phyloP scores from a whole-genome alignment of 1,140 invertebrate genomes.

The Drosophila littoralis region DNA sequence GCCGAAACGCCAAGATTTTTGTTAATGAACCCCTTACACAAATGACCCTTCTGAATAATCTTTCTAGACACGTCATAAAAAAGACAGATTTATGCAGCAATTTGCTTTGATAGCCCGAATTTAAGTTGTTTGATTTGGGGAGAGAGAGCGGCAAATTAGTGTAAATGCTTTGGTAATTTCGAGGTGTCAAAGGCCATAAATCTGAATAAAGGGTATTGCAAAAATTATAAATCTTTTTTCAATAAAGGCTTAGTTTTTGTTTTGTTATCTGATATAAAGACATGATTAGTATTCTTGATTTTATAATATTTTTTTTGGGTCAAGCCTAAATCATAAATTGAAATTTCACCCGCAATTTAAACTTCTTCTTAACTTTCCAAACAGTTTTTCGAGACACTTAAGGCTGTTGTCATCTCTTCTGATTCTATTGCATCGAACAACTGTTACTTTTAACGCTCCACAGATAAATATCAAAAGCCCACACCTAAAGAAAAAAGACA shows the following conservation, averaged over 20 bases:
- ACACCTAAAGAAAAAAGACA: constrained; percentile 2
- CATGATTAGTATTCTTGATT: background rate
- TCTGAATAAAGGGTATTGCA: constrained; percentile 29
- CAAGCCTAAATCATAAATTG: background rate
- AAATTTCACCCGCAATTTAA: constrained; percentile 21
- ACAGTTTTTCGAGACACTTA: constrained; percentile 15
- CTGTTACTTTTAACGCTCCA: constrained; percentile 22
- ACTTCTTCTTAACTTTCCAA: constrained; percentile 36
- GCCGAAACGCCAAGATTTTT: constrained; percentile 10
- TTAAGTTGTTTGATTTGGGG: constrained; percentile 12
- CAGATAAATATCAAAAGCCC: constrained; percentile 6
- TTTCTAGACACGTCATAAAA: constrained; percentile 22
- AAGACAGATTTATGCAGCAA: constrained; percentile 55
- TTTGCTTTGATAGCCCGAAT: constrained; percentile 30
- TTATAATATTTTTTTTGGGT: constrained; percentile 17
- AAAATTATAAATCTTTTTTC: constrained; percentile 28
- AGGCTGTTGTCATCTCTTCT: background rate
- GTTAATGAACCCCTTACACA: constrained; percentile 40
- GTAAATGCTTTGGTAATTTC: constrained; percentile 18
- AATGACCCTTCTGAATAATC: constrained; percentile 57
- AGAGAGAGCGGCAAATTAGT: constrained; percentile 31
- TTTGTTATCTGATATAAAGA: constrained; percentile 4
- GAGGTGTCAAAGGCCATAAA: constrained; percentile 27
- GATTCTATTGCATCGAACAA: constrained; percentile 31
- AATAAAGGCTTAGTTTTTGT: constrained; percentile 35